Conservation (phyloP, 2,888 invertebrate species). For the Gisinianus flammeolus region DNA sequence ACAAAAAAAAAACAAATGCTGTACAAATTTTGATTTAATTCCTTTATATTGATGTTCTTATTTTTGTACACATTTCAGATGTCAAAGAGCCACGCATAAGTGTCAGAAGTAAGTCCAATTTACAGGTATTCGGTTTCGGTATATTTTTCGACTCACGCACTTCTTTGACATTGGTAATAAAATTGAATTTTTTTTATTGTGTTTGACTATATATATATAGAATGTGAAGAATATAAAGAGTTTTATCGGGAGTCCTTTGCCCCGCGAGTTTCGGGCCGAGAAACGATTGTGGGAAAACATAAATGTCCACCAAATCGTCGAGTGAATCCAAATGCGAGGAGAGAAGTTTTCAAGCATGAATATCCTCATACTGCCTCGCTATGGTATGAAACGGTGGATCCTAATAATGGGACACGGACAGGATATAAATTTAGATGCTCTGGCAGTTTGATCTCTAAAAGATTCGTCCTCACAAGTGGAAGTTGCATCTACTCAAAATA, state of each 20-base stretch:
- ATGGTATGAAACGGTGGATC: constrained; percentile 36
- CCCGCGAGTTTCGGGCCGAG: constrained; percentile 12
- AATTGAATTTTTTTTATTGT: background rate
- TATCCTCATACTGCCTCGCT: constrained; percentile 34
- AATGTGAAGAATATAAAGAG: constrained; percentile 42
- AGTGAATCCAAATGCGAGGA: constrained; percentile 13
- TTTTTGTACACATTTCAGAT: background rate
- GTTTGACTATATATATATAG: constrained; percentile 10
- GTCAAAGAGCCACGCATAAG: background rate
- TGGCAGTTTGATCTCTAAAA: constrained; percentile 29
- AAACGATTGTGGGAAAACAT: constrained; percentile 24
- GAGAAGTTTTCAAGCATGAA: constrained; percentile 37
- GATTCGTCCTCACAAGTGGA: constrained; percentile 20
- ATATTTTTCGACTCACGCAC: background rate
- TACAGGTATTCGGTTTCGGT: background rate
- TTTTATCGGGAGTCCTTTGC: constrained; percentile 39
- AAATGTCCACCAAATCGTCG: constrained; percentile 29
- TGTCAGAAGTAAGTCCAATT: constrained; percentile 6
- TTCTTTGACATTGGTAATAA: background rate
- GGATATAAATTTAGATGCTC: constrained; percentile 36
- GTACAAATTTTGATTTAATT: background rate
- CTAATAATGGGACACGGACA: constrained; percentile 12
- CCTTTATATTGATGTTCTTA: background rate
- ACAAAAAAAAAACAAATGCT: no score
- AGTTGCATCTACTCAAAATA: constrained; percentile 38